A percentile compares a stretch with the other conserved stretches of the same genome.
Conservation (phyloP, 1,140 invertebrate genomes). For the Chironomus striatipennis region DNA sequence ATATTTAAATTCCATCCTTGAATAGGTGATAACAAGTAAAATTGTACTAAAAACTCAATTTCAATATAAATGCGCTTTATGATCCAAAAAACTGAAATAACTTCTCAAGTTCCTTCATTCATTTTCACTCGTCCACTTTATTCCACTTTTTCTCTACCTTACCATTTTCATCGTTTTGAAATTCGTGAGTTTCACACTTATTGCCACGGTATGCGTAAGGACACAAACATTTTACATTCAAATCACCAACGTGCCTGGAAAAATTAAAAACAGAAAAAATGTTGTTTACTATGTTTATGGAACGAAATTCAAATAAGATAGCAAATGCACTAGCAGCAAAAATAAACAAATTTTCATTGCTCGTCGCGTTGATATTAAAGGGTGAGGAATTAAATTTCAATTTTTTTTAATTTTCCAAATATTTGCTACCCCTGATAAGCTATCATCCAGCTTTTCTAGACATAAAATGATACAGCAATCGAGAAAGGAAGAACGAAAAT, state of each 20-base stretch:
- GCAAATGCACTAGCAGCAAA: too few species aligned
- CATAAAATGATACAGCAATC: too few species aligned
- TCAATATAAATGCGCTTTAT: not conserved
- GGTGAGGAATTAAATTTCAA: too few species aligned
- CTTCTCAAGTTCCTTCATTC: too few species aligned
- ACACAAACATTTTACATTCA: conserved; percentile 58
- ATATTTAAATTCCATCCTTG: too few species aligned
- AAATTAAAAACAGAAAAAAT: conserved; percentile 28
- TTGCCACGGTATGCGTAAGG: conserved; percentile 53
- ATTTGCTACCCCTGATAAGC: too few species aligned
- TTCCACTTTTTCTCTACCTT: not conserved
- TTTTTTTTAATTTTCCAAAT: too few species aligned
- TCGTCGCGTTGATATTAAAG: too few species aligned
- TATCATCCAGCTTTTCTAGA: too few species aligned
- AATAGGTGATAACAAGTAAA: too few species aligned
- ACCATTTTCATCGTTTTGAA: conserved; percentile 31
- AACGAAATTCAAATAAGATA: too few species aligned
- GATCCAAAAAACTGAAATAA: not conserved
- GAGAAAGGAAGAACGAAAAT: not conserved
- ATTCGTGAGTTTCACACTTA: conserved; percentile 53
- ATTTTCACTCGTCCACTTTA: not conserved
- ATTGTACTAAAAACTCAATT: not conserved
- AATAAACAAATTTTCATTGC: too few species aligned
- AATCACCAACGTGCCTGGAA: conserved; percentile 60
- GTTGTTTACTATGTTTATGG: not conserved